Conservation (phyloP, 2,113 vertebrate species). For the Lepidiolamprologus cunningtoni region DNA sequence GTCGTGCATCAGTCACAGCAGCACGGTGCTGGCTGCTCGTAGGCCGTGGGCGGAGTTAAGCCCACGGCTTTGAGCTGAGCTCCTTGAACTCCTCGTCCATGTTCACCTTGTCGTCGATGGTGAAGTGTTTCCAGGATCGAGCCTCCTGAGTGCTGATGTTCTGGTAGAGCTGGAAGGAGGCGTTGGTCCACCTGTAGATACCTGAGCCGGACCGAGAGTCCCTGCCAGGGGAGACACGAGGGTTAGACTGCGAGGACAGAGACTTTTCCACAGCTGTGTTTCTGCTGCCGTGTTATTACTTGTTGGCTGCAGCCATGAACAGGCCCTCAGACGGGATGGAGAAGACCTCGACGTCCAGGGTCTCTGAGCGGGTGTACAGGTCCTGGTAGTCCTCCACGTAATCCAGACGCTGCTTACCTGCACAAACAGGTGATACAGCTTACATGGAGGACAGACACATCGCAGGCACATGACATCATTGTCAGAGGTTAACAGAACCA, state of each 20-base stretch:
- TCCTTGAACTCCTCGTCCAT: not conserved
- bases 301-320: conserved; percentile 83
- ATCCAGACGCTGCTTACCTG: conserved; percentile 80
- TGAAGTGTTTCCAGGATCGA: conserved; percentile 89
- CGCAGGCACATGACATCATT: not conserved
- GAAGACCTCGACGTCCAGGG: conserved; percentile 86
- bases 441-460: not conserved
- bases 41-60: not conserved
- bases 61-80: accelerated
- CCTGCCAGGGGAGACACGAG: not conserved
- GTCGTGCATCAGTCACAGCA: not conserved
- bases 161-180: conserved; percentile 82
- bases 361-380: conserved; percentile 82
- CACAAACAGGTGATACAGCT: not conserved
- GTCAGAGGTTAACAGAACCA: not conserved
- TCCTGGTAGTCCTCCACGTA: conserved; percentile 89
- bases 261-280: not conserved
- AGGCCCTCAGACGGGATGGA: conserved; percentile 79
- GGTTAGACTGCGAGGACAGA: not conserved
- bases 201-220: conserved; percentile 68
- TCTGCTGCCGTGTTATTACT: not conserved
- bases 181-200: conserved; percentile 83
- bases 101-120: conserved; percentile 78
- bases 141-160: conserved; percentile 86
- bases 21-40: not conserved